A percentile compares a stretch with the other conserved stretches of the same genome.
Conservation (phyloP, 2,888 invertebrate genomes). For the Microplitis manilae region DNA sequence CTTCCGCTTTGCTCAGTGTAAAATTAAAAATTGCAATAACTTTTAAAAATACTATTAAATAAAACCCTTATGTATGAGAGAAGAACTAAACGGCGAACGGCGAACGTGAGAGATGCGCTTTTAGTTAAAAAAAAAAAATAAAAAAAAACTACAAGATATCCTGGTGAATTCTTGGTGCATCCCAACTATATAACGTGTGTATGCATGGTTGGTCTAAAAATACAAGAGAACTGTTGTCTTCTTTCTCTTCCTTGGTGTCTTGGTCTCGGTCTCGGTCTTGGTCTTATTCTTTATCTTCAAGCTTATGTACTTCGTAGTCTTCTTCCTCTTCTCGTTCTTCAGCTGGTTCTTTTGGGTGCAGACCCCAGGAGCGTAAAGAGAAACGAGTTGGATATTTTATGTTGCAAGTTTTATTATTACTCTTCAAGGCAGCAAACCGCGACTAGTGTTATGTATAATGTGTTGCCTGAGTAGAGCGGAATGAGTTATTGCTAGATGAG, state of each 20-base stretch:
- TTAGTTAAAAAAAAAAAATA: neutral
- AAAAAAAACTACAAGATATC: conserved; percentile 38
- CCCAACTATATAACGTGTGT: conserved; percentile 38
- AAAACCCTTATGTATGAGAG: neutral
- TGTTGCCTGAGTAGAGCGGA: conserved; percentile 29
- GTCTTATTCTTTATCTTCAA: too few species aligned
- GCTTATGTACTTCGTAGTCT: conserved; percentile 1
- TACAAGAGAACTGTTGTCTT: conserved; percentile 42
- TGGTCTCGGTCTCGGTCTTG: too few species aligned
- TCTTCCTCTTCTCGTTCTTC: conserved; percentile 15
- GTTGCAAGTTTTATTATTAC: conserved; percentile 44
- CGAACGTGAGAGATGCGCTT: neutral
- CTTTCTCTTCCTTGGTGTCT: conserved; percentile 19
- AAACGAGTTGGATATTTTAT: neutral
- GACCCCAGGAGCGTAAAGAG: conserved; percentile 44
- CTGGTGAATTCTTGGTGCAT: conserved; percentile 43
- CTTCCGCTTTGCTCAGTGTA: too few species aligned
- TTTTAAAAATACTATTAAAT: neutral
- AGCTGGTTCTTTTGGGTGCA: conserved; percentile 20
- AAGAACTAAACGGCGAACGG: neutral
- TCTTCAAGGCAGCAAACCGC: conserved; percentile 10
- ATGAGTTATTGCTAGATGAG: conserved; percentile 56
- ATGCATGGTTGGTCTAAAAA: conserved; percentile 43
- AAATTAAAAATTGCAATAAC: too few species aligned
- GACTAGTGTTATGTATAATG: neutral